A percentile compares a stretch with the other conserved stretches of the same genome.
Evolutionary conservation across 2,888 invertebrate genomes (phyloP).

Genomic region (Minunthozetes semirufus): DNA sequence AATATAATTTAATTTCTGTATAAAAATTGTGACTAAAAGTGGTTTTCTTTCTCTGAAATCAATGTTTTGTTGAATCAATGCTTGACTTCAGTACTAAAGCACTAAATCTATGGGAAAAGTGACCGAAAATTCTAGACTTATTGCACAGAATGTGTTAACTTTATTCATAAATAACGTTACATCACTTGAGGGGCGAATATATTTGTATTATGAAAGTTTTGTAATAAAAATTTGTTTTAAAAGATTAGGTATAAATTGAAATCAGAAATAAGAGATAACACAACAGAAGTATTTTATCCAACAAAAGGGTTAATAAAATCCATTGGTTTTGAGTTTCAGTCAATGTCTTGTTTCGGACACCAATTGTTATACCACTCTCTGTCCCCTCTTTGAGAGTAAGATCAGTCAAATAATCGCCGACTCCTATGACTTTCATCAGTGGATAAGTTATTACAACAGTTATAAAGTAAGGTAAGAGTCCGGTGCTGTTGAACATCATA

Average conservation of each 20-base stretch:
- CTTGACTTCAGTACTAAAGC: too few species aligned
- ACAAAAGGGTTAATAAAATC: not conserved
- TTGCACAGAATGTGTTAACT: too few species aligned
- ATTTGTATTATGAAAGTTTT: too few species aligned
- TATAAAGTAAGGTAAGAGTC: not conserved
- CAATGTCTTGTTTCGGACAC: not conserved
- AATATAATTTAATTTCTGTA: too few species aligned
- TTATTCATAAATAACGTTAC: too few species aligned
- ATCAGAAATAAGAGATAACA: not conserved
- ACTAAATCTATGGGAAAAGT: too few species aligned
- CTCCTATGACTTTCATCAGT: not conserved
- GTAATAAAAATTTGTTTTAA: too few species aligned
- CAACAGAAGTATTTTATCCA: conserved; percentile 1
- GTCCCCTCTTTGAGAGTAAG: not conserved
- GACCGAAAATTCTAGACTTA: too few species aligned
- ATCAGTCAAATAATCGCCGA: not conserved
- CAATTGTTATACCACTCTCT: not conserved
- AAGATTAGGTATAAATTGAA: not conserved
- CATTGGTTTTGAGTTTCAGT: not conserved
- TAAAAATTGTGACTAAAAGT: too few species aligned
- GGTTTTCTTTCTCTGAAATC: too few species aligned
- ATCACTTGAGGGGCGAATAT: too few species aligned
- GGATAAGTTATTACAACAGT: not conserved
- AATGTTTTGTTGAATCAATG: too few species aligned
- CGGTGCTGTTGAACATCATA: not conserved